phyloP scores from a whole-genome alignment of 2,113 vertebrate species.

The Ptilorrhoa leucosticta region DNA sequence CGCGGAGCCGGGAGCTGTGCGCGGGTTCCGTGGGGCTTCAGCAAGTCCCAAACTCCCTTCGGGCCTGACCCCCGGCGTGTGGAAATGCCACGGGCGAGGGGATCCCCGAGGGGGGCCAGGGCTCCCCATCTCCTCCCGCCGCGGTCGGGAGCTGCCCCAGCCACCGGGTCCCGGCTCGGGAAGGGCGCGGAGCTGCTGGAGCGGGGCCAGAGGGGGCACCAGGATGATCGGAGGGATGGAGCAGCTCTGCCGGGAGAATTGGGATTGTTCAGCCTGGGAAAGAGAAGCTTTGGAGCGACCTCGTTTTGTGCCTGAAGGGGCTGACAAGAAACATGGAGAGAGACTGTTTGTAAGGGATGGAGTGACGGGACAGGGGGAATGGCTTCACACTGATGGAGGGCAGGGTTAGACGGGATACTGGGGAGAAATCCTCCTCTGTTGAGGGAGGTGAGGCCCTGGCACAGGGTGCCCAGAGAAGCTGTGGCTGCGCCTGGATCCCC shows the following conservation, averaged over 20 bases:
- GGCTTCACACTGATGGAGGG: neutral
- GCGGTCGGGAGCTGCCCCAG: neutral
- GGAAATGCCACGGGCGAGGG: neutral
- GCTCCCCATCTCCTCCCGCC: too few species aligned
- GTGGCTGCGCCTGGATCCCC: neutral
- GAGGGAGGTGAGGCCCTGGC: neutral
- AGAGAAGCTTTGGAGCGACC: neutral
- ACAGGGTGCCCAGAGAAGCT: neutral
- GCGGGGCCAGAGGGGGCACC: neutral
- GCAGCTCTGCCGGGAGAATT: neutral
- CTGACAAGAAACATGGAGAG: rapidly evolving
- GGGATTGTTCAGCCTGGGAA: neutral
- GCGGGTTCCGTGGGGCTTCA: neutral
- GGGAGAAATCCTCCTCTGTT: rapidly evolving
- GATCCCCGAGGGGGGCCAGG: neutral
- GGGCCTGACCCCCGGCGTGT: neutral
- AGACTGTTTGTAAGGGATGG: rapidly evolving
- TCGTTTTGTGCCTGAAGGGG: neutral
- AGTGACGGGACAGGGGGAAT: neutral
- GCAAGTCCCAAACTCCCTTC: neutral
- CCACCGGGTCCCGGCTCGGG: neutral
- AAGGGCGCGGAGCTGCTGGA: neutral
- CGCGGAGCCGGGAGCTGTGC: neutral
- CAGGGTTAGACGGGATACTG: too few species aligned
- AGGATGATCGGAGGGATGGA: neutral